Conservation (phyloP, 2,797 vertebrate species). For the Gastrophryne carolinensis region DNA sequence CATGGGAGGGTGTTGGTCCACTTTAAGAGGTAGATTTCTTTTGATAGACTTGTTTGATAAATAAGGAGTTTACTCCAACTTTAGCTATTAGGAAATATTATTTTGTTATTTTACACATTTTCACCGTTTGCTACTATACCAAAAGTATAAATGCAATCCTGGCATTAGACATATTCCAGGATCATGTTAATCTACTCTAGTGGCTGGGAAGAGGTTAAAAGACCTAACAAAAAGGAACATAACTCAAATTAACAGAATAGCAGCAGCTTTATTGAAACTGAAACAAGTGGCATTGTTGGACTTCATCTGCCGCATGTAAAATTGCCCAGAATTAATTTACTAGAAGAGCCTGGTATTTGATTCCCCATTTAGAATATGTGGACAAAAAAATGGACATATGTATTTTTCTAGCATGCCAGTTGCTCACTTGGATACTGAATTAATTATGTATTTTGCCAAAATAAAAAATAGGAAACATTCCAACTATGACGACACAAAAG, state of each 20-base stretch:
- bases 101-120: too few species aligned
- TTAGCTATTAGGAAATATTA: too few species aligned
- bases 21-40: too few species aligned
- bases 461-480: not conserved
- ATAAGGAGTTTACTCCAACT: too few species aligned
- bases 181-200: too few species aligned
- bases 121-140: too few species aligned
- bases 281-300: slow-evolving; percentile 37
- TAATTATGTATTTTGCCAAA: slow-evolving; percentile 16
- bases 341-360: slow-evolving; percentile 10
- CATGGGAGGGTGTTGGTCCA: too few species aligned
- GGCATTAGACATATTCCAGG: too few species aligned
- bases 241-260: slow-evolving; percentile 41
- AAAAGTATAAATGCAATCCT: too few species aligned
- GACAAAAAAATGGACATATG: slow-evolving; percentile 51
- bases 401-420: slow-evolving; percentile 55
- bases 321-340: slow-evolving; percentile 40
- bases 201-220: not conserved
- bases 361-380: not conserved
- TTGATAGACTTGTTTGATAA: too few species aligned
- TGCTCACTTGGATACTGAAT: slow-evolving; percentile 43
- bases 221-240: slow-evolving; percentile 41
- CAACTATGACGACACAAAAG: not conserved
- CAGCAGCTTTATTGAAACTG: slow-evolving; percentile 48
- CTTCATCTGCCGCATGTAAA: slow-evolving; percentile 35